phyloP scores from a whole-genome alignment of 2,113 vertebrate genomes.

The Chloropsis cyanopogon region DNA sequence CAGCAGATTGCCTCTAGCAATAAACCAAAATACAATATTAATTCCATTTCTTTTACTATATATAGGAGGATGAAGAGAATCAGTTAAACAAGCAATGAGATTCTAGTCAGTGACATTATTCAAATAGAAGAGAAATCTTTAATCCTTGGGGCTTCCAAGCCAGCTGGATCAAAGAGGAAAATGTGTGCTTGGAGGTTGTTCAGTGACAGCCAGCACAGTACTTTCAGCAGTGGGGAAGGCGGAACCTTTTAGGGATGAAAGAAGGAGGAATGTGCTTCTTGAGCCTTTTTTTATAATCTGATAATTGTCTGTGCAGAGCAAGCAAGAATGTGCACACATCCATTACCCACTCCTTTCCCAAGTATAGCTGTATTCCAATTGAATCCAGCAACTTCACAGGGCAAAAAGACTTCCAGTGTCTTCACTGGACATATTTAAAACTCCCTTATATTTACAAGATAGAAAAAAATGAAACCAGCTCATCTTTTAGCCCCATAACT shows the following conservation, averaged over 20 bases:
- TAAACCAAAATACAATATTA: background rate
- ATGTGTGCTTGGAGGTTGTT: constrained; percentile 34
- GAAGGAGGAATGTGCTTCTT: constrained; percentile 27
- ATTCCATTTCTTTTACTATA: background rate
- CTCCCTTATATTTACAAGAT: background rate
- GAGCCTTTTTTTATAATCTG: constrained; percentile 45
- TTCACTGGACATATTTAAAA: background rate
- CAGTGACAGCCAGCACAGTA: background rate
- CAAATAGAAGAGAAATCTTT: constrained; percentile 35
- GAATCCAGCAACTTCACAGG: background rate
- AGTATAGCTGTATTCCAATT: background rate
- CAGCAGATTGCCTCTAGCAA: background rate
- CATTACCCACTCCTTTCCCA: background rate
- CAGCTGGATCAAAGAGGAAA: constrained; percentile 31
- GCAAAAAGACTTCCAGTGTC: background rate
- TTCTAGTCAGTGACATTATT: constrained; percentile 20
- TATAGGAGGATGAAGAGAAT: constrained; percentile 1
- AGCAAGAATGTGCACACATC: background rate
- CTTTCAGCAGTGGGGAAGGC: constrained; percentile 2
- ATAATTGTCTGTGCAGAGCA: constrained; percentile 44
- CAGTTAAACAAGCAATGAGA: background rate
- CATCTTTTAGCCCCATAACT: background rate
- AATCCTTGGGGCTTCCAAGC: constrained; percentile 21
- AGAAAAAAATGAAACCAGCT: background rate
- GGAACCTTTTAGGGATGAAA: constrained; percentile 21